These are phyloP conservation scores for Danio tinwini DNA, from an alignment of 2,797 vertebrate species.

Conservation along the genomic window DNA sequence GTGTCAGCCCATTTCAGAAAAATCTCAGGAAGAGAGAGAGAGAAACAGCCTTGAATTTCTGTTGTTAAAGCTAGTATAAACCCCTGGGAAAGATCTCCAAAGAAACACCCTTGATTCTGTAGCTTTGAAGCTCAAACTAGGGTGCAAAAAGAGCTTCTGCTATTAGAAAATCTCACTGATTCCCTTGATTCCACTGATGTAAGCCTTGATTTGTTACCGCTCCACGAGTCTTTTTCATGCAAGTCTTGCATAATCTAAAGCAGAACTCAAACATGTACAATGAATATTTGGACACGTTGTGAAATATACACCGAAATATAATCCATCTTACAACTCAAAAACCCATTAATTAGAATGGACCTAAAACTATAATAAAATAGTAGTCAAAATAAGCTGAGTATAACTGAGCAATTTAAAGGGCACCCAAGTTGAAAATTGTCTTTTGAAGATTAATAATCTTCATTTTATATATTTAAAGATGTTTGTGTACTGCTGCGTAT, in stretches of 20 bases:
- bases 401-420: too few species aligned
- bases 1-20: constrained; percentile 51
- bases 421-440: too few species aligned
- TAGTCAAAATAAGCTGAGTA: too few species aligned
- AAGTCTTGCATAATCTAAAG: constrained; percentile 1
- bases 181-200: constrained; percentile 36
- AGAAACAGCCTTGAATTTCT: constrained; percentile 59
- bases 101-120: constrained; percentile 67
- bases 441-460: too few species aligned
- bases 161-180: constrained; percentile 41
- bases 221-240: background rate
- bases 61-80: constrained; percentile 62
- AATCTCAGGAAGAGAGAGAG: constrained; percentile 39
- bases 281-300: background rate
- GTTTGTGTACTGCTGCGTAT: too few species aligned
- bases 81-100: constrained; percentile 64
- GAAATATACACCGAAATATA: too few species aligned
- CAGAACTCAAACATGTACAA: background rate
- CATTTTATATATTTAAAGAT: too few species aligned
- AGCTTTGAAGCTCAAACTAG: constrained; percentile 54
- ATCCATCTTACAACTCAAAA: too few species aligned
- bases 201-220: constrained; percentile 7
- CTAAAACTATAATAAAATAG: too few species aligned
- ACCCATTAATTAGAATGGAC: too few species aligned
- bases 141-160: constrained; percentile 51